A percentile compares a stretch with the other conserved stretches of the same genome.
These are phyloP conservation scores for Gastrophryne carolinensis DNA, from an alignment of 2,797 vertebrate species.

Conservation along the genomic window DNA sequence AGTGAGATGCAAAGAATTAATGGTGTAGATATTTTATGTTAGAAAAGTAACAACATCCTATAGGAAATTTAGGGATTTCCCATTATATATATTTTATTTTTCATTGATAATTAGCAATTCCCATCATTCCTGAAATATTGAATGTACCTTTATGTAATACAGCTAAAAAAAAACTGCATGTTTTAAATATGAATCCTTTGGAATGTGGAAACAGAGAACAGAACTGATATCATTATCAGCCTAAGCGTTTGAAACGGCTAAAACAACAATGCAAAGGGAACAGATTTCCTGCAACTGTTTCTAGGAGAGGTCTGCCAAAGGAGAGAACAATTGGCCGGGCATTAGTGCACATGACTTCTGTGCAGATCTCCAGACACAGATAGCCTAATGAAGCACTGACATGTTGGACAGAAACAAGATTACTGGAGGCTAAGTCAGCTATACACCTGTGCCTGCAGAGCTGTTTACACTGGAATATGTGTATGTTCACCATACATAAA, in stretches of 20 bases:
- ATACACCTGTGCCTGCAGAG: slow-evolving; percentile 12
- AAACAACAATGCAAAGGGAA: slow-evolving; percentile 28
- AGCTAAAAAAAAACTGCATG: neutral
- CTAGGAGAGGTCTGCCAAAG: slow-evolving; percentile 12
- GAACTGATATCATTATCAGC: slow-evolving; percentile 16
- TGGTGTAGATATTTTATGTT: no score
- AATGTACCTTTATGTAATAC: no score
- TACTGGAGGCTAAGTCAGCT: slow-evolving; percentile 15
- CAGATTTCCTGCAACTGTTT: slow-evolving; percentile 47
- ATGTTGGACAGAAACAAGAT: slow-evolving; percentile 37
- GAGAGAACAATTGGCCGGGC: slow-evolving; percentile 43
- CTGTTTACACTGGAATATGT: no score
- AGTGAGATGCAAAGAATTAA: no score
- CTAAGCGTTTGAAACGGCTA: slow-evolving; percentile 17
- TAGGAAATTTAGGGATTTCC: no score
- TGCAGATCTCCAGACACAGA: slow-evolving; percentile 43
- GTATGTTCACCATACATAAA: no score
- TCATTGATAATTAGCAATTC: no score
- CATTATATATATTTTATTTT: no score
- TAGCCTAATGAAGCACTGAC: slow-evolving; percentile 25
- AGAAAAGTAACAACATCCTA: no score
- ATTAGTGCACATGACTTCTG: slow-evolving; percentile 37
- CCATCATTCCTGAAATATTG: no score
- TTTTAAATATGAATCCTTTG: neutral
- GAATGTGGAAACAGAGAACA: neutral